Evolutionary conservation across 2,888 invertebrate genomes (phyloP), one percentile per base, ranked within the genome.

Genomic region (Agonopterix subpropinquella): DNA sequence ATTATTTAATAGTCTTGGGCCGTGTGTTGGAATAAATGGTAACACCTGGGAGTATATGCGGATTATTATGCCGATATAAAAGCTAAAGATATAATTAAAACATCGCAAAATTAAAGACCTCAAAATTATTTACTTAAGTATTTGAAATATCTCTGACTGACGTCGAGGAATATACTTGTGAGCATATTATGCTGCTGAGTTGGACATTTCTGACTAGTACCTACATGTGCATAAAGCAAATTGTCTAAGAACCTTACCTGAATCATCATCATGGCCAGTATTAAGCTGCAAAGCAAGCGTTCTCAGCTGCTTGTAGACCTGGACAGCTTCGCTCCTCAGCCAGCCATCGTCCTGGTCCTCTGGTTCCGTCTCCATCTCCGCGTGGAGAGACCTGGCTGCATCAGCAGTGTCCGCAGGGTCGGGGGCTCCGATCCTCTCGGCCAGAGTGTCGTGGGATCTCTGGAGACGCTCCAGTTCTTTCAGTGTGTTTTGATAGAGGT

Each of bases 311-410:
- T 94, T 92, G 68, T 92, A 93, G 13, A 93, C 93, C 44, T 92
- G 91, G 51, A 92, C 90, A 43, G 92, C 92, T 62, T 93, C 93
- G 44, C 89, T 88, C 59, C 91, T 76, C 83, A 91, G 84, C 90
- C 93, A 89, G 70, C 86, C 70, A 44, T 91, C 89, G n/a, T 89
- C 90, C 47, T 80, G 69, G 51, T 80, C 83, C 44, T 89, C 90
- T 1, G 91, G 92, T 53, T 94, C 94, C 47, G 94, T 91, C 76
- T 97, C 96, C 93, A 98, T 95, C 90, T 98, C 97, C 58, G 95
- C 96, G 71, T 96, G 95, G 52, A 98, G 90, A 15, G 97, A 96
- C 54, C 95, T 62, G 55, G 91, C 89, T 7, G 90, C 82, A 59
- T 80, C 80, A 8, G 79, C 68, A 11, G 72, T 68, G 45, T 86